Conservation (phyloP, 2,888 invertebrate species). For the Chaetogeoica ovagalla region DNA sequence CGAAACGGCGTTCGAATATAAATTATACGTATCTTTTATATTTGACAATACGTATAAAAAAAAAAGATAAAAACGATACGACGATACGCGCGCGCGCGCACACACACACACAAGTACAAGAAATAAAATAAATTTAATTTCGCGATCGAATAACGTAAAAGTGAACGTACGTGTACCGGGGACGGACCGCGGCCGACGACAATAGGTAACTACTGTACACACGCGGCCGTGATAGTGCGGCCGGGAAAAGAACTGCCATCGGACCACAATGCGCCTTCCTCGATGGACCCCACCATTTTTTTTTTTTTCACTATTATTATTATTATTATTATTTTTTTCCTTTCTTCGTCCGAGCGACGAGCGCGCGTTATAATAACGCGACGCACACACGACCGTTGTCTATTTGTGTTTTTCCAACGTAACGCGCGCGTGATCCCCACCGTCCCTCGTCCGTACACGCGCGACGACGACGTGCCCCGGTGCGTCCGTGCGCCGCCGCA, state of each 20-base stretch:
- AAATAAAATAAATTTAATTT: not conserved
- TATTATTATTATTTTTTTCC: slow-evolving; percentile 13
- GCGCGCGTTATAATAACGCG: too few relatives aligned
- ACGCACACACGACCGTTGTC: not conserved
- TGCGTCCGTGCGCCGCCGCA: too few relatives aligned
- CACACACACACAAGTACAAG: too few relatives aligned
- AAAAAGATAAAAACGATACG: not conserved
- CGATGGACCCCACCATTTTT: slow-evolving; percentile 50
- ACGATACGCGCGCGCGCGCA: not conserved
- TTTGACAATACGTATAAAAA: too few relatives aligned
- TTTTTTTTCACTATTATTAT: too few relatives aligned
- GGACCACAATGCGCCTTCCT: slow-evolving; percentile 51
- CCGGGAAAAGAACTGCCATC: slow-evolving; percentile 41
- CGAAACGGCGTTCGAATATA: not conserved
- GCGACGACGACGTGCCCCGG: too few relatives aligned
- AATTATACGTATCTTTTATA: too few relatives aligned
- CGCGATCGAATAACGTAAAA: not conserved
- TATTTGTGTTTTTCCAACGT: too few relatives aligned
- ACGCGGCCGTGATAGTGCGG: not conserved
- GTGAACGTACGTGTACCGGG: slow-evolving; percentile 48
- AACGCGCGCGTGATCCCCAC: too few relatives aligned
- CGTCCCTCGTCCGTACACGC: too few relatives aligned
- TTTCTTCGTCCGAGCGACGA: slow-evolving; percentile 13
- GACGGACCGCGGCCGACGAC: slow-evolving; percentile 52
- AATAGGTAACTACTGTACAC: slow-evolving; percentile 36